Evolutionary conservation across 2,797 vertebrate species (phyloP).

Genomic region (Monodelphis domestica): DNA sequence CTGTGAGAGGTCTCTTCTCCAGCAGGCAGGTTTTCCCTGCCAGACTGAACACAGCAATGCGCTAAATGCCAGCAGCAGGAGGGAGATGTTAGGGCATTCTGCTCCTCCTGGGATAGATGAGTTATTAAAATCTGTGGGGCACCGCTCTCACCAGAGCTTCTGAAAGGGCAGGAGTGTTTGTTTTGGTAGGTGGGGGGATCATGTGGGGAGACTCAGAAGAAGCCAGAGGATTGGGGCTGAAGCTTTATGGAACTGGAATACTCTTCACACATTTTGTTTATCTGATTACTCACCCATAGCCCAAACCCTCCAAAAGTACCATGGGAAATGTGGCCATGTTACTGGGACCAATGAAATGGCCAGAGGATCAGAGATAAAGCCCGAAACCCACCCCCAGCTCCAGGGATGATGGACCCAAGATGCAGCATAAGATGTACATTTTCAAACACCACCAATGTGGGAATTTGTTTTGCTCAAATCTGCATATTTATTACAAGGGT

Average conservation of each 20-base stretch:
- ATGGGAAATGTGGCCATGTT: not conserved
- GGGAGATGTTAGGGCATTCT: conserved; percentile 69
- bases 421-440: not conserved
- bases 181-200: conserved; percentile 38
- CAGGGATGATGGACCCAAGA: not conserved
- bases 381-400: not conserved
- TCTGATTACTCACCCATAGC: not conserved
- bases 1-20: conserved; percentile 75
- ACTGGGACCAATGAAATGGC: not conserved
- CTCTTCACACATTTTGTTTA: not conserved
- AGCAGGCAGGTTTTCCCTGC: conserved; percentile 80
- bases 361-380: not conserved
- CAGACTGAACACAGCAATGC: conserved; percentile 80
- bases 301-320: not conserved
- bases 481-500: not conserved
- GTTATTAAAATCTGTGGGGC: not conserved
- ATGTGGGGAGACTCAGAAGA: conserved; percentile 63
- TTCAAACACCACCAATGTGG: not conserved
- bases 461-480: not conserved
- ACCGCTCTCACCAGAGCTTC: conserved; percentile 7
- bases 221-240: conserved; percentile 71
- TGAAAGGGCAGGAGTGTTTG: conserved; percentile 47
- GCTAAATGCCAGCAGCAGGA: conserved; percentile 77
- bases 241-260: conserved; percentile 41
- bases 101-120: conserved; percentile 25